Evolutionary conservation across 2,113 vertebrate genomes (phyloP).

Genomic region (Hyaena hyaena): DNA sequence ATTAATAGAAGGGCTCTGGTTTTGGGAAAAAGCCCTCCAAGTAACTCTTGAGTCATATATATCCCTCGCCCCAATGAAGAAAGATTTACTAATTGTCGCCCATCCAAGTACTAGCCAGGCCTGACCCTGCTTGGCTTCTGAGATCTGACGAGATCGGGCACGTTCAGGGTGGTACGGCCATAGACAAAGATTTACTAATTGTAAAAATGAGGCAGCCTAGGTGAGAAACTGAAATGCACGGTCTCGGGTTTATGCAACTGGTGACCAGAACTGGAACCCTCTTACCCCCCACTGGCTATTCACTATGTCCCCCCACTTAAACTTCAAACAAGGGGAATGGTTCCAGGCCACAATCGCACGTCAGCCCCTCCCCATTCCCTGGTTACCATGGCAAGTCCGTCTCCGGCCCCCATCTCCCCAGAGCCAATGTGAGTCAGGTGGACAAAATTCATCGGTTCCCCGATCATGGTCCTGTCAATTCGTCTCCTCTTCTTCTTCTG

Average conservation of each 20-base stretch:
- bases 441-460: slow-evolving; percentile 95
- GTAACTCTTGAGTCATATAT: neutral
- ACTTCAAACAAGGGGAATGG: neutral
- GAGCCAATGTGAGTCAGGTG: slow-evolving; percentile 97
- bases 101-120: no score
- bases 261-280: neutral
- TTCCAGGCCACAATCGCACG: neutral
- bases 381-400: slow-evolving; percentile 90
- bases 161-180: no score
- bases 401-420: slow-evolving; percentile 91
- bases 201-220: neutral
- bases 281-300: neutral
- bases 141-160: no score
- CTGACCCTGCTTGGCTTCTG: no score
- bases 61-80: neutral
- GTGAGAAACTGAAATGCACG: neutral
- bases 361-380: neutral
- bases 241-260: neutral
- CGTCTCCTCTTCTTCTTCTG: slow-evolving; percentile 92
- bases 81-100: neutral
- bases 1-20: neutral
- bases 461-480: slow-evolving; percentile 95
- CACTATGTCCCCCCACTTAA: neutral
- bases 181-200: neutral
- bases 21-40: neutral